Percentiles rank a stretch among this genome's conserved stretches.
Conservation (phyloP, 2,797 vertebrate genomes). For the Onychomys torridus region DNA sequence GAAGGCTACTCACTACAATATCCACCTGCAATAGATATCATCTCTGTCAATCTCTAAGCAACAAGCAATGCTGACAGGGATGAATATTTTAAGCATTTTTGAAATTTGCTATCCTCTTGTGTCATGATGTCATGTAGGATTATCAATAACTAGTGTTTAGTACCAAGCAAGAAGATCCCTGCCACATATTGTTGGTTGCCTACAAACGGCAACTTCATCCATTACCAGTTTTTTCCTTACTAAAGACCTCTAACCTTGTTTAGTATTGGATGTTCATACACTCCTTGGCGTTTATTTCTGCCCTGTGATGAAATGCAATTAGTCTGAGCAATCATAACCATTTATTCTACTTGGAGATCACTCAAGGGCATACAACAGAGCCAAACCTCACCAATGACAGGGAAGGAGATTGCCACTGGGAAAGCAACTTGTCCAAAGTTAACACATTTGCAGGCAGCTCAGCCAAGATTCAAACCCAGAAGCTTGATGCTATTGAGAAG, state of each 20-base stretch:
- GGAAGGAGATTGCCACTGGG: neutral
- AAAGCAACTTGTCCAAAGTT: conserved; percentile 24
- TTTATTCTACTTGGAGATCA: conserved; percentile 53
- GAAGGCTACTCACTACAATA: no score
- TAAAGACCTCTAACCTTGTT: conserved; percentile 46
- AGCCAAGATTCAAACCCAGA: conserved; percentile 35
- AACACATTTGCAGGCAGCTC: neutral
- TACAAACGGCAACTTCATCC: neutral
- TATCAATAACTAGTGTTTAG: neutral
- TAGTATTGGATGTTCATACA: neutral
- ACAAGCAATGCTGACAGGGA: neutral
- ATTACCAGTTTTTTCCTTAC: neutral
- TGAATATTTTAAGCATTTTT: conserved; percentile 22
- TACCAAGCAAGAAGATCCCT: neutral
- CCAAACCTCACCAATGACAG: neutral
- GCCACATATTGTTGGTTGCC: neutral
- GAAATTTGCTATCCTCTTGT: neutral
- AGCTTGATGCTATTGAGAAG: conserved; percentile 13
- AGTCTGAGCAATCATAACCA: conserved; percentile 33
- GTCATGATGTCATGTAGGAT: neutral
- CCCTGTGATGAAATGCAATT: conserved; percentile 50
- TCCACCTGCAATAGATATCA: rapidly evolving
- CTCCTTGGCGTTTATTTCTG: neutral
- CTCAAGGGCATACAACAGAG: conserved; percentile 9
- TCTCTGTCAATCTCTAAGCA: conserved; percentile 8